Conservation (phyloP, 2,888 invertebrate species). For the Perizoma flavofasciatum region DNA sequence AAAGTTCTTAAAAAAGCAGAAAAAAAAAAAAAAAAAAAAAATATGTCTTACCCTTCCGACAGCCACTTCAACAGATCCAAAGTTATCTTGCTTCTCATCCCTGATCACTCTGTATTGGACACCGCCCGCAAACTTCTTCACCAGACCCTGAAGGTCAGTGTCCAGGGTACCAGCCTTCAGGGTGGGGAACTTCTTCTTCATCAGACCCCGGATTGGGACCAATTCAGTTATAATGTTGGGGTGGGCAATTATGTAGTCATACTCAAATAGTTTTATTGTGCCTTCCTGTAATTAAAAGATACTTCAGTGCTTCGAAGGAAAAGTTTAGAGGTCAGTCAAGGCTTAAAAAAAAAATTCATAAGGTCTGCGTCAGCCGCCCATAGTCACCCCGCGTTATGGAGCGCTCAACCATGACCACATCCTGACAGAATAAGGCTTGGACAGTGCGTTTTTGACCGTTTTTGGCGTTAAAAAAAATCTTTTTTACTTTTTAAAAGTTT, state of each 20-base stretch:
- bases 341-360: too few relatives aligned
- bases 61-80: conserved; percentile 86
- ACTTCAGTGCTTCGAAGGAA: too few relatives aligned
- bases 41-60: conserved; percentile 88
- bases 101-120: conserved; percentile 87
- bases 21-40: too few relatives aligned
- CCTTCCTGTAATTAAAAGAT: conserved; percentile 88
- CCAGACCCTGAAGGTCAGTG: conserved; percentile 83
- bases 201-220: conserved; percentile 88
- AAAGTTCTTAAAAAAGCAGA: too few relatives aligned
- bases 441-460: too few relatives aligned
- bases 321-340: not conserved
- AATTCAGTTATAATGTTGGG: conserved; percentile 91
- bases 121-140: conserved; percentile 87
- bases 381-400: too few relatives aligned
- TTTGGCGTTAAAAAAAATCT: too few relatives aligned
- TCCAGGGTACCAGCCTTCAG: conserved; percentile 87
- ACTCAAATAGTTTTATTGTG: conserved; percentile 86
- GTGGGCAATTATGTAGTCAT: conserved; percentile 90
- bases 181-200: conserved; percentile 91
- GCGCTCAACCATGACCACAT: too few relatives aligned
- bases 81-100: conserved; percentile 88
- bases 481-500: too few relatives aligned
- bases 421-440: too few relatives aligned
- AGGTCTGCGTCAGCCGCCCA: too few relatives aligned